Conservation (phyloP, 2,888 invertebrate species). For the Eretmocerus hayati region DNA sequence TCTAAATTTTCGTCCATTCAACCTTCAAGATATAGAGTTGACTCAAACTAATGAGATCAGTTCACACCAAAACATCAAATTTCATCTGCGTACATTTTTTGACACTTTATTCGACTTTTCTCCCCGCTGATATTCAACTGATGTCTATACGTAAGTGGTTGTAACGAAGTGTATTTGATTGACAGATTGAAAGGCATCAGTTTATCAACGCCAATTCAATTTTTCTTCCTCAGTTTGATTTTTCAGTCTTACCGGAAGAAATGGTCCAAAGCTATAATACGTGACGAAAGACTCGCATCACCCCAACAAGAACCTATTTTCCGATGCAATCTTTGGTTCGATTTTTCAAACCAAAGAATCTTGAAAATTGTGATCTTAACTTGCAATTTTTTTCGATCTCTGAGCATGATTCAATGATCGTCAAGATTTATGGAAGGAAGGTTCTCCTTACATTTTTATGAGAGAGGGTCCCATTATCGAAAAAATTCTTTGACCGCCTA, state of each 20-base stretch:
- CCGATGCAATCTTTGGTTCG: background rate
- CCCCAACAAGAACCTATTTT: no score
- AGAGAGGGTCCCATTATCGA: constrained; percentile 2
- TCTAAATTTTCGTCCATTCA: no score
- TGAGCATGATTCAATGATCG: no score
- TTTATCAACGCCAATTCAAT: constrained; percentile 13
- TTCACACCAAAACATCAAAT: no score
- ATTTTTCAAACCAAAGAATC: background rate
- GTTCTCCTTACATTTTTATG: no score
- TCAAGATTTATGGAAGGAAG: no score
- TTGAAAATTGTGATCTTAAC: constrained; percentile 2
- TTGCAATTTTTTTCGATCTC: background rate
- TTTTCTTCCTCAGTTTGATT: constrained; percentile 31
- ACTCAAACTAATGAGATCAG: no score
- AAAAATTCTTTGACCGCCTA: constrained; percentile 10
- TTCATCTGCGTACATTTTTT: no score
- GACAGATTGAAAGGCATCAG: constrained; percentile 13
- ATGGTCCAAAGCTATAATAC: constrained; percentile 9
- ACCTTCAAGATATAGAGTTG: no score
- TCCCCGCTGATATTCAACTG: no score
- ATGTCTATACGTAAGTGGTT: background rate
- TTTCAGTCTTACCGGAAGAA: constrained; percentile 34
- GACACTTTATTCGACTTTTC: no score
- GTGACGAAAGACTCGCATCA: no score
- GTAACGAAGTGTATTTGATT: constrained; percentile 22